A percentile compares a stretch with the other conserved stretches of the same genome.
These are phyloP conservation scores for Pterocles gutturalis DNA, from an alignment of 2,113 vertebrate species.

Conservation along the genomic window DNA sequence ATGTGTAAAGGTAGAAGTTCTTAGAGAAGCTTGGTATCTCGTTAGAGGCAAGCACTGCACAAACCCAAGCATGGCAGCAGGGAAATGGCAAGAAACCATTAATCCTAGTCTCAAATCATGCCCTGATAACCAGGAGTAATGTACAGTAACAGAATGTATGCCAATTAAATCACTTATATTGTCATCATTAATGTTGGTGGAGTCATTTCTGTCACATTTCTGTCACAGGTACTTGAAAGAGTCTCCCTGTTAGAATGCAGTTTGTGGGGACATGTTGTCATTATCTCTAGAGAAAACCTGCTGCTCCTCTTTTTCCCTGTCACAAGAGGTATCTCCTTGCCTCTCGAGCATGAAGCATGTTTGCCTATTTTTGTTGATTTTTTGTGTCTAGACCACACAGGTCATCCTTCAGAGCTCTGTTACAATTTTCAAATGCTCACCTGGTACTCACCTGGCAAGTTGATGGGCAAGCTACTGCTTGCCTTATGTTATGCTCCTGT, in stretches of 20 bases:
- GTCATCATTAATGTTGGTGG: neutral
- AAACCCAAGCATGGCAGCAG: neutral
- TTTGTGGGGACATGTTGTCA: neutral
- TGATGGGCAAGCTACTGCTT: neutral
- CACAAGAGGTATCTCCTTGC: neutral
- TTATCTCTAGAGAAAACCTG: neutral
- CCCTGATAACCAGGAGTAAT: neutral
- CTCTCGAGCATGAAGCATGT: neutral
- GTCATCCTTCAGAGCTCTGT: neutral
- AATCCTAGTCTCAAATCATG: neutral
- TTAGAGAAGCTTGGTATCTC: neutral
- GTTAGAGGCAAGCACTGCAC: neutral
- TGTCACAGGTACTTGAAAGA: neutral
- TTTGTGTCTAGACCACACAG: neutral
- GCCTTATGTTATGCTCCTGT: neutral
- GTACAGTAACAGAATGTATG: neutral
- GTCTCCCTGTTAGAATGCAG: neutral
- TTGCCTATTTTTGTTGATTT: neutral
- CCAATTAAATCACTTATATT: neutral
- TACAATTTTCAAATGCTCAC: neutral
- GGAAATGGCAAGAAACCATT: neutral
- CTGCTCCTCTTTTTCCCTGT: neutral
- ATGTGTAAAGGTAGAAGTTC: neutral
- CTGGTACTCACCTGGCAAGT: neutral
- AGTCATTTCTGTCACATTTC: neutral